Evolutionary conservation across 2,888 invertebrate species (phyloP).

Genomic region (Nymphalis polychloros): DNA sequence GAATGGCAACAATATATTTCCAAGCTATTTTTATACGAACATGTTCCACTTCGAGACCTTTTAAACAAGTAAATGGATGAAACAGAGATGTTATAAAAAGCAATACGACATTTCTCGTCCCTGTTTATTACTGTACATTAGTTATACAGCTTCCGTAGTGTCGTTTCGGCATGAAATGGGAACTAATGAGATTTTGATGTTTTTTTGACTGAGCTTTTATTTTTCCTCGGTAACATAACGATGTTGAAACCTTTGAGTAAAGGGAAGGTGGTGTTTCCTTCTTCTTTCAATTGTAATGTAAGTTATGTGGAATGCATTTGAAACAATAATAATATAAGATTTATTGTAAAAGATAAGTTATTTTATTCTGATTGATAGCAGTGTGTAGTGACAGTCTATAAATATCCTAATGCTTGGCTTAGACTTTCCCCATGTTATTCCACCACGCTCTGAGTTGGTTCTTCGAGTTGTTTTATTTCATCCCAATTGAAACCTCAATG

Average conservation of each 20-base stretch:
- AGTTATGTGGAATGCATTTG: not conserved
- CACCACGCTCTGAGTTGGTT: no score
- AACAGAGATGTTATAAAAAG: conserved; percentile 78
- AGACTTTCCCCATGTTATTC: no score
- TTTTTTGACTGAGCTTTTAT: conserved; percentile 82
- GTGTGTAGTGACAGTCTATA: no score
- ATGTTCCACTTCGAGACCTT: conserved; percentile 62
- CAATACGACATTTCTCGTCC: conserved; percentile 78
- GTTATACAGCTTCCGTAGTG: conserved; percentile 82
- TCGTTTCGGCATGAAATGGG: conserved; percentile 80
- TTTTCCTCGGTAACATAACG: conserved; percentile 58
- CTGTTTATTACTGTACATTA: conserved; percentile 81
- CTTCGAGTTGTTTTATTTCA: no score
- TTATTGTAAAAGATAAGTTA: no score
- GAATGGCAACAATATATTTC: conserved; percentile 10
- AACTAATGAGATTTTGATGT: conserved; percentile 83
- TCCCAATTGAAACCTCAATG: no score
- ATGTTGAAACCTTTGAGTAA: conserved; percentile 53
- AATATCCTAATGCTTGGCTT: no score
- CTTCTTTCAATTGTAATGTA: conserved; percentile 17
- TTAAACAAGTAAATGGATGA: conserved; percentile 75
- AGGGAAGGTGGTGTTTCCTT: conserved; percentile 40
- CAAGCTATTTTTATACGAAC: conserved; percentile 42
- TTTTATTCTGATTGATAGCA: not conserved
- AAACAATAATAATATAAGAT: not conserved